Evolutionary conservation across 2,888 invertebrate genomes (phyloP), one percentile per base, ranked within the genome.

Genomic region (Eupithecia subfuscata): DNA sequence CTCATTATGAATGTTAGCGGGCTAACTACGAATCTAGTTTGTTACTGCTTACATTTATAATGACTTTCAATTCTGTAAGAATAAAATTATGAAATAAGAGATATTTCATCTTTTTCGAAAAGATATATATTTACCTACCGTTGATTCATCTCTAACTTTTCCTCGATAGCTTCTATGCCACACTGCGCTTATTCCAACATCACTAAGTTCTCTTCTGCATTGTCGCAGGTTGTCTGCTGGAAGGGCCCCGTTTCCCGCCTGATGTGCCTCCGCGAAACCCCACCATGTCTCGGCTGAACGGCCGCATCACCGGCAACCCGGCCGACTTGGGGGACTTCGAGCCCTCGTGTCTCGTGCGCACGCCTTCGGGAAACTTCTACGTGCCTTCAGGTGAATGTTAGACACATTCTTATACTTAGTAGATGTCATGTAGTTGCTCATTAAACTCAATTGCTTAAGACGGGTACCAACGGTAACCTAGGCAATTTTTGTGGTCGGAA

Each of bases 351-450:
- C 96, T 98, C 88, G 98, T 98, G 87, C 96, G 98, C 92, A 98
- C 98, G 82, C 98, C 98, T 84, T 98, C 98, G 84, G 98, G 98
- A 91, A 98, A 98, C 95, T 97, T 98, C 91, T 98, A 98, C 96
- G 98, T 98, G 96, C 98, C 98, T 92, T 97, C 97, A 95, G 97
- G 97, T 95, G 84, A 85, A 85, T 84, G 88, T 86, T 83, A 82
- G 85, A 84, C 81, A 80, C 81, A 80, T 84, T 86, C 75, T 78
- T 74, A 60, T 25, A 78, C 67, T 63, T 74, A 43, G 8, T 68
- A 68, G 68, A 22, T 40, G 14, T 14, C 60, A 60, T 60, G 65
- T 67, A 67, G 65, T 40, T 37, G 40, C 43, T 68, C 22, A 22
- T 22, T 22, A 56, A 11, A 4, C 22, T 56, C 56, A 60, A 60